A percentile compares a stretch with the other conserved stretches of the same genome.
These are phyloP conservation scores for Phocides pigmalion DNA, from an alignment of 1,140 invertebrate species.

Conservation along the genomic window DNA sequence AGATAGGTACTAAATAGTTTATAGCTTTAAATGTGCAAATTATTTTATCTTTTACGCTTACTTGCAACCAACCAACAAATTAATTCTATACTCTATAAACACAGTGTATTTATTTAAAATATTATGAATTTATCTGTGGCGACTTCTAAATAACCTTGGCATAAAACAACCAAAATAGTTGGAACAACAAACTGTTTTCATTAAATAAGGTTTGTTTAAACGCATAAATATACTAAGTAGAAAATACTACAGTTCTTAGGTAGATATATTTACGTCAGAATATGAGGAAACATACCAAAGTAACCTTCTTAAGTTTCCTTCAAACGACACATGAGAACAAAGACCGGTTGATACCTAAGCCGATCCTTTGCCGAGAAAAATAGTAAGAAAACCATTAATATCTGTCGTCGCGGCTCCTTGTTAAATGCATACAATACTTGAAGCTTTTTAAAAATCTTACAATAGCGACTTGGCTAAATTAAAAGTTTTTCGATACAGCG, in stretches of 20 bases:
- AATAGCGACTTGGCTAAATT: constrained; percentile 82
- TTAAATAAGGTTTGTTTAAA: not conserved
- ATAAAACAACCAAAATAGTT: too few relatives aligned
- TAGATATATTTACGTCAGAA: constrained; percentile 13
- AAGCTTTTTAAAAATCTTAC: constrained; percentile 81
- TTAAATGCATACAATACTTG: constrained; percentile 83
- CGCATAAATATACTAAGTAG: not conserved
- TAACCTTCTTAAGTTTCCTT: constrained; percentile 35
- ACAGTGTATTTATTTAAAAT: too few relatives aligned
- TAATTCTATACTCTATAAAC: too few relatives aligned
- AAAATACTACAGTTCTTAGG: not conserved
- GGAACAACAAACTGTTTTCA: too few relatives aligned
- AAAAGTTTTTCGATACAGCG: constrained; percentile 80
- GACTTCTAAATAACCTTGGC: too few relatives aligned
- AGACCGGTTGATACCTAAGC: constrained; percentile 67
- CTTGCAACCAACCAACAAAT: too few relatives aligned
- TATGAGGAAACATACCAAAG: constrained; percentile 30
- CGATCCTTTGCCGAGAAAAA: constrained; percentile 81
- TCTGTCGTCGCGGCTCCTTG: constrained; percentile 78
- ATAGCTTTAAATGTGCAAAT: too few relatives aligned
- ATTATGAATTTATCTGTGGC: too few relatives aligned
- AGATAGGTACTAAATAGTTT: too few relatives aligned
- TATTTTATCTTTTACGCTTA: too few relatives aligned
- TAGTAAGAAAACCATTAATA: constrained; percentile 81
- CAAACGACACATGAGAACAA: constrained; percentile 59